Evolutionary conservation across 2,888 invertebrate genomes (phyloP), one percentile per base, ranked within the genome.

Genomic region (Ceramica pisi): DNA sequence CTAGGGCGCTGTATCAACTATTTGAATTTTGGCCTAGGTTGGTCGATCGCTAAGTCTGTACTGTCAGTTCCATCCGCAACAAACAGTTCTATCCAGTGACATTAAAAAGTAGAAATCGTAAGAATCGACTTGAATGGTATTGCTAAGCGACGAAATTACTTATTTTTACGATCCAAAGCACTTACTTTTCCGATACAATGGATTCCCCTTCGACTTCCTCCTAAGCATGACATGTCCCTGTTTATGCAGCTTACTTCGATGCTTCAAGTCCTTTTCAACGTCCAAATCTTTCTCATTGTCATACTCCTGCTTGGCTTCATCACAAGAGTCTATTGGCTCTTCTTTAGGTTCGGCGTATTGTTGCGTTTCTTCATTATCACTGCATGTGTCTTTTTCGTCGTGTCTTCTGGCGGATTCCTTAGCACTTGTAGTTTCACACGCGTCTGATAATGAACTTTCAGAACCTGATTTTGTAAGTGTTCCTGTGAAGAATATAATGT

Each of bases 381-480:
- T 97, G 84, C 97, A 97, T 1, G 96, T 97, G 87, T 97, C 97
- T 83, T 97, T 97, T 84, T 97, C 97, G 72, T 98, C 97, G 81
- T 97, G 97, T 67, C 97, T 96, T 79, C 97, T 97, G 9, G 97
- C 96, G 0, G 97, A 97, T 86, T 97, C 97, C 87, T 98, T 98
- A 9, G 97, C 96, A 88, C 97, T 97, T 38, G 85, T 85, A 0
- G 95, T 95, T 76, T 96, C 97, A 62, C 97, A 97, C 0, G 97
- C 97, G 88, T 98, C 98, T 0, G 98, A 98, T 65, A 98, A 95
- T 79, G 98, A 98, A 88, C 98, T 98, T 88, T 98, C 98, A 0
- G 98, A 98, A n/a, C 97, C 98, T 31, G 98, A 98, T 94, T 98
- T 98, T 64, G 97, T 97, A 64, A 98, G 90, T 66, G 89, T 90